Conservation (phyloP, 2,888 invertebrate genomes). For the Cosmia pyralina region DNA sequence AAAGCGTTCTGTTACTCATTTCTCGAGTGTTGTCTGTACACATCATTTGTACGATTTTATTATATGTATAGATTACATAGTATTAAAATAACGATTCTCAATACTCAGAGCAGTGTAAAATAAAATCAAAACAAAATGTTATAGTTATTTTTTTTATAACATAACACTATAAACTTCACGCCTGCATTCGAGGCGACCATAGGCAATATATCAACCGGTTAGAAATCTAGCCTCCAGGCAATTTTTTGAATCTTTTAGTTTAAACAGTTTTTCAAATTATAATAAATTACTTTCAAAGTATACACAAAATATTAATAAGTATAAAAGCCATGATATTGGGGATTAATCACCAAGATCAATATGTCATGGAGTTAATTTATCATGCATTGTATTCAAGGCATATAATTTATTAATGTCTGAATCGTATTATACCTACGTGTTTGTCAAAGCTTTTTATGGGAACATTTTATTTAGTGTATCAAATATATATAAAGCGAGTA, state of each 20-base stretch:
- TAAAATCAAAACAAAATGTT: no score
- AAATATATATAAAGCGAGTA: not conserved
- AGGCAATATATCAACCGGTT: no score
- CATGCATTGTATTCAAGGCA: constrained; percentile 27
- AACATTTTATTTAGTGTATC: constrained; percentile 4
- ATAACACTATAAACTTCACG: no score
- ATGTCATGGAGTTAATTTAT: constrained; percentile 23
- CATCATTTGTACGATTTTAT: no score
- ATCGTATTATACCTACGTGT: not conserved
- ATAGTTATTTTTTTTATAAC: no score
- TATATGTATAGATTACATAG: no score
- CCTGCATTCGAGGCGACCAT: no score
- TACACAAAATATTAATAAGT: not conserved
- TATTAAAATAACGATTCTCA: no score
- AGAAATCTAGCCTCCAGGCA: not conserved
- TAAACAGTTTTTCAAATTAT: not conserved
- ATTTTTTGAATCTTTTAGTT: not conserved
- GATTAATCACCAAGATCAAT: constrained; percentile 8
- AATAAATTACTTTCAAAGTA: not conserved
- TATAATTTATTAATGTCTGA: constrained; percentile 27
- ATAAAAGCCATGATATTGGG: not conserved
- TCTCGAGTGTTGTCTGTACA: no score
- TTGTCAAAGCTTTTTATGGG: constrained; percentile 15
- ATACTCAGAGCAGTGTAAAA: no score
- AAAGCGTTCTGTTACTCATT: no score